A percentile compares a stretch with the other conserved stretches of the same genome.
phyloP scores from a whole-genome alignment of 2,888 invertebrate genomes.

The Pollenia labialis region DNA sequence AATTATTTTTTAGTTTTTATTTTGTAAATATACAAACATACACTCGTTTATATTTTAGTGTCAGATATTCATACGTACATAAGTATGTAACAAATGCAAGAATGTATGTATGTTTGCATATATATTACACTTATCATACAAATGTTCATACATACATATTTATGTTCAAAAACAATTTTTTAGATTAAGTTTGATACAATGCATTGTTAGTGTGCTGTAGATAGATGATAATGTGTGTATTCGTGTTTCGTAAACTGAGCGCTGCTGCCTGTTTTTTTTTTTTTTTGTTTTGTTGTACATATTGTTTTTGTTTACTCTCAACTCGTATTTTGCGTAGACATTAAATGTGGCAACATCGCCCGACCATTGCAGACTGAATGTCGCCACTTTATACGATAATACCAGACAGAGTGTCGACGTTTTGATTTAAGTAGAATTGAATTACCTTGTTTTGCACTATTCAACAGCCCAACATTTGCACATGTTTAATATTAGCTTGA shows the following conservation, averaged over 20 bases:
- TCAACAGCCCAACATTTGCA: conserved; percentile 60
- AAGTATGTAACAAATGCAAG: too few relatives aligned
- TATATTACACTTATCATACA: neutral
- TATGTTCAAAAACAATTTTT: conserved; percentile 34
- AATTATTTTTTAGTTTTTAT: conserved; percentile 51
- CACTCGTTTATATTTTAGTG: conserved; percentile 10
- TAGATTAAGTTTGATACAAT: conserved; percentile 46
- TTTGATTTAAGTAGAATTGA: conserved; percentile 74
- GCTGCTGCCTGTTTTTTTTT: conserved; percentile 29
- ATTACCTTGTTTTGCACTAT: conserved; percentile 70
- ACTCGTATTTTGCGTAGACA: conserved; percentile 64
- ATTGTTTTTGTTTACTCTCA: conserved; percentile 53
- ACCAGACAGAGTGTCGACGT: conserved; percentile 90
- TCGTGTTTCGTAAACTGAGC: conserved; percentile 28
- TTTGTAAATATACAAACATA: conserved; percentile 49
- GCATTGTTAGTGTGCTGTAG: conserved; percentile 46
- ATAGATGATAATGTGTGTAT: conserved; percentile 46
- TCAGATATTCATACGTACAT: too few relatives aligned
- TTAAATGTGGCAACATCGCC: conserved; percentile 87
- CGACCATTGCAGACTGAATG: conserved; percentile 96
- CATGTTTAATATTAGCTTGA: conserved; percentile 46
- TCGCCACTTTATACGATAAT: conserved; percentile 92
- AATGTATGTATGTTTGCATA: neutral
- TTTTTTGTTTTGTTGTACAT: neutral
- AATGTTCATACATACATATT: neutral